Evolutionary conservation across 2,797 vertebrate species (phyloP).

Genomic region (Martes flavigula): DNA sequence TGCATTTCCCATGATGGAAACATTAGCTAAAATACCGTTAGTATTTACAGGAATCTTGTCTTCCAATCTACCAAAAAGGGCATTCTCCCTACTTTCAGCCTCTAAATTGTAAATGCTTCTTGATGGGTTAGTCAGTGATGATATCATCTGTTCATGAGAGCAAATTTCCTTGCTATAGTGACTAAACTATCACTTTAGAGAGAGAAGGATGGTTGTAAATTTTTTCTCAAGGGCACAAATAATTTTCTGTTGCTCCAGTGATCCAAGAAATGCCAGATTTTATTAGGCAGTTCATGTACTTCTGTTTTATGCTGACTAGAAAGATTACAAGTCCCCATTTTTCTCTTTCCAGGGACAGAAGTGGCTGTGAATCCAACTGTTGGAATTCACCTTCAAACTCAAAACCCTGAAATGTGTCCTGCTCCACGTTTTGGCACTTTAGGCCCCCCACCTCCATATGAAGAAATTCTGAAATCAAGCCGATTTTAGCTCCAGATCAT

Average conservation of each 20-base stretch:
- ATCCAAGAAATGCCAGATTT: conserved; percentile 46
- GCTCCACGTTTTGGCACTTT: neutral
- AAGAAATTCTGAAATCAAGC: conserved; percentile 80
- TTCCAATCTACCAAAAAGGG: neutral
- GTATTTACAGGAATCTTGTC: neutral
- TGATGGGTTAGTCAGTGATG: neutral
- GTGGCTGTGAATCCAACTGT: neutral
- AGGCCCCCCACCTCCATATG: conserved; percentile 83
- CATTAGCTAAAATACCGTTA: neutral
- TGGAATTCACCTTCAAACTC: conserved; percentile 34
- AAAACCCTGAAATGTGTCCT: neutral
- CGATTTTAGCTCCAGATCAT: conserved; percentile 9
- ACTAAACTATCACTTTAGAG: neutral
- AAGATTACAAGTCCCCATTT: conserved; percentile 11
- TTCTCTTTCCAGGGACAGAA: conserved; percentile 78
- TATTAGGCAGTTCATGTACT: neutral
- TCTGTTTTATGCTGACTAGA: conserved; percentile 3
- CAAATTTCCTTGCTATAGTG: neutral
- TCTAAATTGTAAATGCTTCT: neutral
- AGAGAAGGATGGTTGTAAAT: neutral
- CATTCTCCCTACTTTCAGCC: neutral
- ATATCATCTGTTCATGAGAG: neutral
- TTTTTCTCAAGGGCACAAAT: conserved; percentile 2
- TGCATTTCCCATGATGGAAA: neutral
- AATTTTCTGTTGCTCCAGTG: conserved; percentile 47